These are phyloP conservation scores for Heptranchias perlo DNA, from an alignment of 2,113 vertebrate genomes.

Conservation along the genomic window DNA sequence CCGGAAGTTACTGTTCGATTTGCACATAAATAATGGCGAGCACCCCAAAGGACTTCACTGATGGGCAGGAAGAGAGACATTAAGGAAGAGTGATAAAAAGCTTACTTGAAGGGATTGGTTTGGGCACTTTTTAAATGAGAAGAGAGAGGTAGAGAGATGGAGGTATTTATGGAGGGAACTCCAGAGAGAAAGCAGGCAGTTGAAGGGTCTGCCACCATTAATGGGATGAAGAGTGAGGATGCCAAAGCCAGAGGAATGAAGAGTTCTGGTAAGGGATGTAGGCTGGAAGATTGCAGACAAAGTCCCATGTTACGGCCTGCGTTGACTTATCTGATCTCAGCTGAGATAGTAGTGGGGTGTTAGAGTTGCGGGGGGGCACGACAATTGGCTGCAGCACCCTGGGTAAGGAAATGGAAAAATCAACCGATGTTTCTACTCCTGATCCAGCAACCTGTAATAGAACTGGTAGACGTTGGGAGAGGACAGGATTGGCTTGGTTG, in stretches of 20 bases:
- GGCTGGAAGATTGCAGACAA: no score
- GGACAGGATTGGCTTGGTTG: not conserved
- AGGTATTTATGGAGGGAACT: not conserved
- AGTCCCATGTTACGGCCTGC: not conserved
- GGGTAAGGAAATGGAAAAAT: not conserved
- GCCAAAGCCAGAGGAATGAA: not conserved
- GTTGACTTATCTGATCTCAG: not conserved
- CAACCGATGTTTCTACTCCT: not conserved
- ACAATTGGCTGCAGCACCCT: not conserved
- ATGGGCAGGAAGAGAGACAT: not conserved
- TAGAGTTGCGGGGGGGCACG: not conserved
- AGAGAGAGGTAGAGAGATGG: not conserved
- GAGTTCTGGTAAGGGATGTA: no score
- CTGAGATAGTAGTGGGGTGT: not conserved
- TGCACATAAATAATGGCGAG: no score
- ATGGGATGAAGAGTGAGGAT: not conserved
- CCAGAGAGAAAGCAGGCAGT: not conserved
- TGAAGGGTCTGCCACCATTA: not conserved
- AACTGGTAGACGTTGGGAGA: not conserved
- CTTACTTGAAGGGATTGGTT: not conserved
- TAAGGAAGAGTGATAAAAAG: not conserved
- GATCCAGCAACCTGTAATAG: not conserved
- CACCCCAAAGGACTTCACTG: not conserved
- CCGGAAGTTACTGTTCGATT: no score
- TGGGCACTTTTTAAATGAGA: not conserved